Conservation (phyloP, 2,888 invertebrate genomes). For the Notodonta ziczac region DNA sequence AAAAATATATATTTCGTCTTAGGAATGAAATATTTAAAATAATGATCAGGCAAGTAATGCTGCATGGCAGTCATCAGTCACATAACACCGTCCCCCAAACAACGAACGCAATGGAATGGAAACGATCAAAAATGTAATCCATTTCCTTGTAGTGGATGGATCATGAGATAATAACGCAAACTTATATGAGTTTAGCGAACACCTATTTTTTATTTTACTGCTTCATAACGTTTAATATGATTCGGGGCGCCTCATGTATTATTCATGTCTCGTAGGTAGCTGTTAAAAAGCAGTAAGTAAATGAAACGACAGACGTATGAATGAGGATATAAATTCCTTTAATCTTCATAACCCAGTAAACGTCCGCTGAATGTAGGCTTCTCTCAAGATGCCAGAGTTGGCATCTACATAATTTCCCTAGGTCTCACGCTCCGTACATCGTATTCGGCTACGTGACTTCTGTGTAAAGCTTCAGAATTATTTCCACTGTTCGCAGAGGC, state of each 20-base stretch:
- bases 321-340: conserved; percentile 17
- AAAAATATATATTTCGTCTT: conserved; percentile 5
- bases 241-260: conserved; percentile 27
- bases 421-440: conserved; percentile 30
- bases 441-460: conserved; percentile 36
- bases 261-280: conserved; percentile 26
- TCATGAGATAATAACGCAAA: conserved; percentile 50
- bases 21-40: conserved; percentile 31
- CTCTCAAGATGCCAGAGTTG: conserved; percentile 15
- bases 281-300: conserved; percentile 21
- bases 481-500: conserved; percentile 30
- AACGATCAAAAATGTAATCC: conserved; percentile 75
- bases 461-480: conserved; percentile 27
- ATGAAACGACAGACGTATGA: conserved; percentile 19
- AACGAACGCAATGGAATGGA: conserved; percentile 66
- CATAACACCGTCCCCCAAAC: conserved; percentile 59
- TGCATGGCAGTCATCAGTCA: conserved; percentile 62
- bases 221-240: conserved; percentile 15
- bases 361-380: conserved; percentile 12
- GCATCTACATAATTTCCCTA: conserved; percentile 32
- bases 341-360: conserved; percentile 18
- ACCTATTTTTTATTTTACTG: conserved; percentile 16
- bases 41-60: conserved; percentile 47
- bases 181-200: conserved; percentile 38
- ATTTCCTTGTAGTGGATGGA: conserved; percentile 60